Conservation (phyloP, 2,797 vertebrate genomes). For the Neostethus bicornis region DNA sequence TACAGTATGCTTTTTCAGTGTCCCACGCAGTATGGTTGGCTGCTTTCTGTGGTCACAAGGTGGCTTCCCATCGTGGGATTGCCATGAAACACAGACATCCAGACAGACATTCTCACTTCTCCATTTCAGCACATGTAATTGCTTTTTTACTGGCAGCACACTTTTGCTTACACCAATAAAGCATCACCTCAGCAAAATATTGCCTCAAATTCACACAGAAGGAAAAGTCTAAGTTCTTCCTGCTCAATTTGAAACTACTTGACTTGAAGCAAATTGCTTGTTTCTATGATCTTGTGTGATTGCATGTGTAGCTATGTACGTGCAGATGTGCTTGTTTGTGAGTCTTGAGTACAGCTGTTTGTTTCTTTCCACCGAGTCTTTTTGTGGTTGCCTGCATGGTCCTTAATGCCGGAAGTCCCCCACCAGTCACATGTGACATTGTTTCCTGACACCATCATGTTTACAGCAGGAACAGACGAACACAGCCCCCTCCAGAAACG, state of each 20-base stretch:
- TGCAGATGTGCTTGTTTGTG: slow-evolving; percentile 41
- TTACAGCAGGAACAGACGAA: slow-evolving; percentile 73
- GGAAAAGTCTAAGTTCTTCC: slow-evolving; percentile 5
- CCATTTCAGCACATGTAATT: slow-evolving; percentile 78
- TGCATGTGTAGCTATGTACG: slow-evolving; percentile 13
- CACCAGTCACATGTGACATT: slow-evolving; percentile 75
- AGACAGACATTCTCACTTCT: slow-evolving; percentile 87
- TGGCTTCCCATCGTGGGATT: slow-evolving; percentile 58
- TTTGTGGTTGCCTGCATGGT: slow-evolving; percentile 70
- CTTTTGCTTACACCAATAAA: slow-evolving; percentile 73
- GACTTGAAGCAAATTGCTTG: slow-evolving; percentile 2
- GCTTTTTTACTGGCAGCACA: slow-evolving; percentile 75
- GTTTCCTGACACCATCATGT: slow-evolving; percentile 74
- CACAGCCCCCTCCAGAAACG: slow-evolving; percentile 66
- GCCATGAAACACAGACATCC: slow-evolving; percentile 77
- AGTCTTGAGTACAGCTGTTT: slow-evolving; percentile 66
- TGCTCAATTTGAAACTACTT: slow-evolving; percentile 7
- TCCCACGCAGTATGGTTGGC: background rate
- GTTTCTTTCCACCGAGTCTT: slow-evolving; percentile 57
- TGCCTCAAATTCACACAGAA: slow-evolving; percentile 8
- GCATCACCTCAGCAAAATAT: slow-evolving; percentile 17
- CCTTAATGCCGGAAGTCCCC: slow-evolving; percentile 70
- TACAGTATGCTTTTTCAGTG: background rate
- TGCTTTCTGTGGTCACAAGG: slow-evolving; percentile 62
- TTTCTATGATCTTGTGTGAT: slow-evolving; percentile 2